A percentile compares a stretch with the other conserved stretches of the same genome.
phyloP scores from a whole-genome alignment of 92 coral and sea anemone species.

The Scolanthus callimorphus region DNA sequence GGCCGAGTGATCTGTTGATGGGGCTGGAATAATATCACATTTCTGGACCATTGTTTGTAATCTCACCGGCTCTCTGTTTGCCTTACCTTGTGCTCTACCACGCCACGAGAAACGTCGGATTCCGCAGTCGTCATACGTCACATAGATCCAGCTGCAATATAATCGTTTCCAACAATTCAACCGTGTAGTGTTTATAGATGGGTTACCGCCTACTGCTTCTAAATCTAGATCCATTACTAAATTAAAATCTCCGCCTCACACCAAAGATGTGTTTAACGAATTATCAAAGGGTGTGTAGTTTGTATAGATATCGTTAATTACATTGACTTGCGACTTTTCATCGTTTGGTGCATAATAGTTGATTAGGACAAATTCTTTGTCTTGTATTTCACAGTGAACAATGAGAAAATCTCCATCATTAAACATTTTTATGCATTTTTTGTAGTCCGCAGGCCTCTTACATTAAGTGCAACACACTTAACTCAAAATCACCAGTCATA shows the following conservation, averaged over 20 bases:
- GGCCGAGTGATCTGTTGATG: conserved; percentile 19
- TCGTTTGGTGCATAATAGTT: too few species aligned
- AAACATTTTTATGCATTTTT: too few species aligned
- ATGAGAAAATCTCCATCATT: too few species aligned
- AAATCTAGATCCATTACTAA: neutral
- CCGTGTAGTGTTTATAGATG: neutral
- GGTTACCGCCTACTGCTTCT: conserved; percentile 15
- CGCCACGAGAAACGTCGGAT: conserved; percentile 18
- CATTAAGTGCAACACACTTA: too few species aligned
- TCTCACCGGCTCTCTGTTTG: neutral
- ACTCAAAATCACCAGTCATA: too few species aligned
- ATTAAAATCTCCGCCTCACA: conserved; percentile 17
- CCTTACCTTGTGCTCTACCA: conserved; percentile 1
- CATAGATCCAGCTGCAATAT: conserved; percentile 5
- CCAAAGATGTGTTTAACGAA: too few species aligned
- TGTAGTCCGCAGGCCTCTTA: too few species aligned
- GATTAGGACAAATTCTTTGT: too few species aligned
- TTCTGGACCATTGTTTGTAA: conserved; percentile 6
- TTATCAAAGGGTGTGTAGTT: too few species aligned
- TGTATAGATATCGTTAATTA: too few species aligned
- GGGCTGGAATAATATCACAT: conserved; percentile 17
- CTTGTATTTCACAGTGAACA: too few species aligned
- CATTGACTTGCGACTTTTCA: too few species aligned
- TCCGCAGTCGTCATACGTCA: conserved; percentile 23
- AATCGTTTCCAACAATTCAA: conserved; percentile 14